Evolutionary conservation across 2,888 invertebrate species (phyloP).

Genomic region (Epinotia nisella): DNA sequence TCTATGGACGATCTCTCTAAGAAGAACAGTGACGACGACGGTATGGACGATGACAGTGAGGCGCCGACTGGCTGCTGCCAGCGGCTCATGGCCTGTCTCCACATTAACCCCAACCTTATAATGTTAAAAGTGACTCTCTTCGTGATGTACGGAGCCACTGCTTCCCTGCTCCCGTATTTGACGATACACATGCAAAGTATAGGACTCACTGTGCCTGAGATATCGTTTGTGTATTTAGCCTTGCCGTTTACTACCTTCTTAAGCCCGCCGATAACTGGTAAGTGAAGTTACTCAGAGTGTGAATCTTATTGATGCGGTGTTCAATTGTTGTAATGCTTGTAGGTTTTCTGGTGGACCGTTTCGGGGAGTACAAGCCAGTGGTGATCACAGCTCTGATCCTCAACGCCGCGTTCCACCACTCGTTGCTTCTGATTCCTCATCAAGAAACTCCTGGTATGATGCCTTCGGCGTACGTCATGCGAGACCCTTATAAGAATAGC

Average conservation of each 20-base stretch:
- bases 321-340: conserved; percentile 54
- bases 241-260: conserved; percentile 94
- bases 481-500: conserved; percentile 88
- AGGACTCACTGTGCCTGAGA: conserved; percentile 93
- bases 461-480: conserved; percentile 90
- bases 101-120: conserved; percentile 90
- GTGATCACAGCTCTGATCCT: conserved; percentile 91
- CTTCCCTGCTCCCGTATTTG: conserved; percentile 93
- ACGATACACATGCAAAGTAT: conserved; percentile 96
- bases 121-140: conserved; percentile 93
- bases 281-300: conserved; percentile 54
- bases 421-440: conserved; percentile 91
- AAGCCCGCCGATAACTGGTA: conserved; percentile 92
- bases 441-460: conserved; percentile 91
- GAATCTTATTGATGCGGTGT: background rate
- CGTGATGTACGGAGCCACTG: conserved; percentile 93
- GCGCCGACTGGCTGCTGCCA: conserved; percentile 72
- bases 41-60: conserved; percentile 77
- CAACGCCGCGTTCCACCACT: conserved; percentile 92
- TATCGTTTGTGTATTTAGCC: conserved; percentile 93
- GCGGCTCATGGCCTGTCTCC: conserved; percentile 77
- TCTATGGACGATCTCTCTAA: conserved; percentile 66
- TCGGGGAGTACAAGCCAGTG: conserved; percentile 93
- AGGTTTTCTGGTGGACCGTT: conserved; percentile 94
- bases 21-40: conserved; percentile 78